Conservation (phyloP, 2,113 vertebrate genomes). For the Rhinoderma darwinii region DNA sequence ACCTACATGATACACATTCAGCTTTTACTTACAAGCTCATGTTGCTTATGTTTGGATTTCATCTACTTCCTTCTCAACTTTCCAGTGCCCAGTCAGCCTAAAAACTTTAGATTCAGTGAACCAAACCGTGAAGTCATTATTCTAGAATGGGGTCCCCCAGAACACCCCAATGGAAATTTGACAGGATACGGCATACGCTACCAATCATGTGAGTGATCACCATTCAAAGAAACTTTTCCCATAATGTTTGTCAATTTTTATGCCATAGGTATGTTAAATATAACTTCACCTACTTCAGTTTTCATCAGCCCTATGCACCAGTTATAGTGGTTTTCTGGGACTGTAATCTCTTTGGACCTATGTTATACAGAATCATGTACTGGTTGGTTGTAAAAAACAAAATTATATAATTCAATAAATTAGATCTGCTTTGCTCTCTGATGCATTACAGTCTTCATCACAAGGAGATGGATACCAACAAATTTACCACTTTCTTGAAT, state of each 20-base stretch:
- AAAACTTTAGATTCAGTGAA: conserved; percentile 84
- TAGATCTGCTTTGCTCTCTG: neutral
- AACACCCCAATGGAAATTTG: conserved; percentile 91
- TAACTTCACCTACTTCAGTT: no score
- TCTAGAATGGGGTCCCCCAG: conserved; percentile 90
- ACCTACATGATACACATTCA: neutral
- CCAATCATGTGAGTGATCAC: conserved; percentile 77
- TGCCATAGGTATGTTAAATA: no score
- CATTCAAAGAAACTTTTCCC: neutral
- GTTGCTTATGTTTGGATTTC: neutral
- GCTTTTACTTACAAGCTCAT: neutral
- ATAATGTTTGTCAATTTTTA: no score
- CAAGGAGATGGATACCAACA: neutral
- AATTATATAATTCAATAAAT: no score
- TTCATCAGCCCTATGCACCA: no score
- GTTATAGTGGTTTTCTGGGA: no score
- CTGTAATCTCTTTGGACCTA: no score
- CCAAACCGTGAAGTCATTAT: conserved; percentile 80
- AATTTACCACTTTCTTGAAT: neutral
- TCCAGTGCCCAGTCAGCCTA: conserved; percentile 88
- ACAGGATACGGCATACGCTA: conserved; percentile 88
- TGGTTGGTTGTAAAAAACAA: no score
- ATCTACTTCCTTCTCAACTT: conserved; percentile 60
- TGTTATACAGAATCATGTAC: no score
- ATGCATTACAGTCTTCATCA: neutral